Evolutionary conservation across 2,113 vertebrate genomes (phyloP).

Genomic region (Phaethornis superciliosus): DNA sequence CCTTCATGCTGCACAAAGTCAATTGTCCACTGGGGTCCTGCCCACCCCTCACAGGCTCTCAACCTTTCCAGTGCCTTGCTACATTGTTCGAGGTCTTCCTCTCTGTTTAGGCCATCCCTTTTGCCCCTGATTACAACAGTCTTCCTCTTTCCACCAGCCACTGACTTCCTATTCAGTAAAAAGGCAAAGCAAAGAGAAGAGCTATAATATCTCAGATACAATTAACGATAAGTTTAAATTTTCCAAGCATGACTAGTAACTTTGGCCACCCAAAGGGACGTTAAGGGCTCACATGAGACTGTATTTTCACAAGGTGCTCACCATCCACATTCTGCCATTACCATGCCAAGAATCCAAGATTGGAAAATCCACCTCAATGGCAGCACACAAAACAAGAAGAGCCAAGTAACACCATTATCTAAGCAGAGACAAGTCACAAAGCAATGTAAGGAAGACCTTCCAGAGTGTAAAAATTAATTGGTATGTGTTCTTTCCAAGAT

Average conservation of each 20-base stretch:
- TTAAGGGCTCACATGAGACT: rapidly evolving
- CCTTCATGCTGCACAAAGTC: not conserved
- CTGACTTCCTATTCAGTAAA: not conserved
- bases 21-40: constrained; percentile 53
- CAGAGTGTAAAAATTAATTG: not conserved
- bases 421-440: not conserved
- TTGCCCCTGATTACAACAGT: not conserved
- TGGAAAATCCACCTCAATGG: not conserved
- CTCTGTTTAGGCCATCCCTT: not conserved
- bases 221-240: not conserved
- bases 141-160: constrained; percentile 19
- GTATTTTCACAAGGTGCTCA: not conserved
- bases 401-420: not conserved
- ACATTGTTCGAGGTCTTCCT: constrained; percentile 46
- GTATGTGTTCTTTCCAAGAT: not conserved
- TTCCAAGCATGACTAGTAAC: not conserved
- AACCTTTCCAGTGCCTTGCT: constrained; percentile 27
- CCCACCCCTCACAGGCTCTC: not conserved
- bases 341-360: not conserved
- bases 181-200: not conserved
- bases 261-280: not conserved
- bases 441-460: not conserved
- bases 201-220: rapidly evolving
- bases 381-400: not conserved
- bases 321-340: not conserved